These are phyloP conservation scores for Synanthedon tipuliformis DNA, from an alignment of 2,888 invertebrate species.

Conservation along the genomic window DNA sequence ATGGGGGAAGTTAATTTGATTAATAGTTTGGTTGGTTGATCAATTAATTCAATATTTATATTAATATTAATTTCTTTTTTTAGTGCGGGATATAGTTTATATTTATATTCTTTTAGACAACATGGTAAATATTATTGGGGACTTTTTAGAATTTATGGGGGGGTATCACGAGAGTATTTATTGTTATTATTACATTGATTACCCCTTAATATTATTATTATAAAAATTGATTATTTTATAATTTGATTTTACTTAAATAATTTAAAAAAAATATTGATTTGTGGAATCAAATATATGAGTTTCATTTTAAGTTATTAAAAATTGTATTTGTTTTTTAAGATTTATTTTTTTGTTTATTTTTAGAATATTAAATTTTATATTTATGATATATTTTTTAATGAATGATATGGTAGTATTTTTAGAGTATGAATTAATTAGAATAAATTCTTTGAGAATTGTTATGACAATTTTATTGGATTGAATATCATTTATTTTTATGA, in stretches of 20 bases:
- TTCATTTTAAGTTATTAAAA: slow-evolving; percentile 65
- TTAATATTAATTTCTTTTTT: slow-evolving; percentile 73
- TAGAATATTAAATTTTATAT: slow-evolving; percentile 44
- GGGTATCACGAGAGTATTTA: slow-evolving; percentile 69
- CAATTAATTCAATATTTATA: slow-evolving; percentile 54
- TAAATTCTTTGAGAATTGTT: slow-evolving; percentile 56
- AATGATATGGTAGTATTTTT: slow-evolving; percentile 56
- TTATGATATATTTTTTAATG: slow-evolving; percentile 56
- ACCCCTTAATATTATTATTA: slow-evolving; percentile 73
- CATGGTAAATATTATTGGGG: slow-evolving; percentile 69
- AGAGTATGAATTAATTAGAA: slow-evolving; percentile 67
- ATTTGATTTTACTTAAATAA: slow-evolving; percentile 73
- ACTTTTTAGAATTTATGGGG: slow-evolving; percentile 58
- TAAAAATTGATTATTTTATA: slow-evolving; percentile 63
- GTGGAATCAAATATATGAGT: slow-evolving; percentile 72
- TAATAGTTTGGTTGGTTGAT: slow-evolving; percentile 69
- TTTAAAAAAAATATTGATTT: slow-evolving; percentile 78
- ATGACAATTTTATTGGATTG: slow-evolving; percentile 74
- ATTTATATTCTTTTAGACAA: slow-evolving; percentile 73
- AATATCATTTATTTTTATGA: slow-evolving; percentile 74
- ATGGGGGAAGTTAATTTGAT: slow-evolving; percentile 75
- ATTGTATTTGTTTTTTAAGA: slow-evolving; percentile 63
- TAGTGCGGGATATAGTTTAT: slow-evolving; percentile 74
- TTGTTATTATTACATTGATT: slow-evolving; percentile 73
- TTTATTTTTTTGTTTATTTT: slow-evolving; percentile 60